Percentiles rank a stretch among this genome's conserved stretches.
These are phyloP conservation scores for Heliconius erato DNA, from an alignment of 2,888 invertebrate genomes.

Conservation along the genomic window DNA sequence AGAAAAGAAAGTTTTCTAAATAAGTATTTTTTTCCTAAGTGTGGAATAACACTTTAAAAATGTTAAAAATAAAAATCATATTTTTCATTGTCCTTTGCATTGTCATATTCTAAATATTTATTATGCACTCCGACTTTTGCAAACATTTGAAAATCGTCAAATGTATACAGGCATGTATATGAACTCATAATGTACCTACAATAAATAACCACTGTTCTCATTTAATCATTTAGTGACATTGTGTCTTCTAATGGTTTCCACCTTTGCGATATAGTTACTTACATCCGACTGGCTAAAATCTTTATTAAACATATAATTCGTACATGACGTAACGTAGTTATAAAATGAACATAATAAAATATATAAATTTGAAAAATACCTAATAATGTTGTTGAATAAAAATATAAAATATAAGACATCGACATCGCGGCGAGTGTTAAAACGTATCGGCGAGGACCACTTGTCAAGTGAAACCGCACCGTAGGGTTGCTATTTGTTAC, in stretches of 20 bases:
- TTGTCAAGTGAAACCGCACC: conserved; percentile 34
- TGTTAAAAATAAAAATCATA: too few relatives aligned
- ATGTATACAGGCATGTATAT: too few relatives aligned
- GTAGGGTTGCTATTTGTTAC: conserved; percentile 34
- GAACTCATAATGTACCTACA: too few relatives aligned
- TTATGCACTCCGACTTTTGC: too few relatives aligned
- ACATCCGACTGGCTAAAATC: background rate
- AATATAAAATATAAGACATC: conserved; percentile 20
- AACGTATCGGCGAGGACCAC: conserved; percentile 33
- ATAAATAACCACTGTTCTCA: too few relatives aligned
- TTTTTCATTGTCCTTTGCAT: background rate
- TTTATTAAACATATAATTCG: background rate
- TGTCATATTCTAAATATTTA: too few relatives aligned
- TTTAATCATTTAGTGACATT: too few relatives aligned
- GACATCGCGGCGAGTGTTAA: conserved; percentile 22
- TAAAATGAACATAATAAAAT: background rate
- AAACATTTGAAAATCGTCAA: too few relatives aligned
- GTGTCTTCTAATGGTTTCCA: too few relatives aligned
- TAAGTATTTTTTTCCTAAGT: too few relatives aligned
- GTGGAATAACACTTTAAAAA: too few relatives aligned
- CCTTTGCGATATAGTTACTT: background rate
- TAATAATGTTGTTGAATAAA: background rate
- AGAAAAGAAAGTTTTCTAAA: too few relatives aligned
- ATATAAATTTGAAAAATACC: background rate
- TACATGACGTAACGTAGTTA: background rate